Evolutionary conservation across 2,113 vertebrate species (phyloP).

Genomic region (Macrotus californicus): DNA sequence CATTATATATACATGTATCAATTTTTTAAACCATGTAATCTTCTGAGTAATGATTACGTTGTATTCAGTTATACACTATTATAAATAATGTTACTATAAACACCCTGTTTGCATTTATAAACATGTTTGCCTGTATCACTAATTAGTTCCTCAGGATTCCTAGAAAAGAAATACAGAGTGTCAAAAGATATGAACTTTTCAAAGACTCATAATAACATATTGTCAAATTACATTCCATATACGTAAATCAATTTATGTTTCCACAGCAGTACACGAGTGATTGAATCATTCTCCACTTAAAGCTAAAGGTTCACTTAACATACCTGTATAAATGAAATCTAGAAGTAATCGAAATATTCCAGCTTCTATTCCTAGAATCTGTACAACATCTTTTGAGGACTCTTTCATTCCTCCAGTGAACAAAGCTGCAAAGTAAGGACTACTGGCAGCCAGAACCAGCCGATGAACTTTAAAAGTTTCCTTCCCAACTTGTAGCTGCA

Average conservation of each 20-base stretch:
- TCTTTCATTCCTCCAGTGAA: conserved; percentile 95
- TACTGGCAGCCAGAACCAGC: conserved; percentile 94
- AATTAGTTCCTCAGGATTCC: conserved; percentile 41
- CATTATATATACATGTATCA: not conserved
- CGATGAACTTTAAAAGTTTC: conserved; percentile 89
- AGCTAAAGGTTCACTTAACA: conserved; percentile 22
- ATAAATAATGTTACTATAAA: conserved; percentile 38
- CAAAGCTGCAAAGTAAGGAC: conserved; percentile 94
- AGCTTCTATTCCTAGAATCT: conserved; percentile 91
- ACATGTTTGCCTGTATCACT: not conserved
- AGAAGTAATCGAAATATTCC: conserved; percentile 88
- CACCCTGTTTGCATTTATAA: not conserved
- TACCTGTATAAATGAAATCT: conserved; percentile 97
- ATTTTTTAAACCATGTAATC: conserved; percentile 26
- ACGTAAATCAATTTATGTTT: conserved; percentile 22
- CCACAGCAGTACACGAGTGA: not conserved
- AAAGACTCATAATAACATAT: not conserved
- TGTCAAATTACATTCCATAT: not conserved
- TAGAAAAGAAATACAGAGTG: not conserved
- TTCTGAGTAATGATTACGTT: not conserved
- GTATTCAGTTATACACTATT: conserved; percentile 1
- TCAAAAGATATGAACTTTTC: conserved; percentile 2
- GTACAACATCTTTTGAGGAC: conserved; percentile 88
- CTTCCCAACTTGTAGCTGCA: conserved; percentile 88
- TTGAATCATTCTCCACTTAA: conserved; percentile 18